Evolutionary conservation across 2,888 invertebrate genomes (phyloP).

Genomic region (Dryadula phaetusa): DNA sequence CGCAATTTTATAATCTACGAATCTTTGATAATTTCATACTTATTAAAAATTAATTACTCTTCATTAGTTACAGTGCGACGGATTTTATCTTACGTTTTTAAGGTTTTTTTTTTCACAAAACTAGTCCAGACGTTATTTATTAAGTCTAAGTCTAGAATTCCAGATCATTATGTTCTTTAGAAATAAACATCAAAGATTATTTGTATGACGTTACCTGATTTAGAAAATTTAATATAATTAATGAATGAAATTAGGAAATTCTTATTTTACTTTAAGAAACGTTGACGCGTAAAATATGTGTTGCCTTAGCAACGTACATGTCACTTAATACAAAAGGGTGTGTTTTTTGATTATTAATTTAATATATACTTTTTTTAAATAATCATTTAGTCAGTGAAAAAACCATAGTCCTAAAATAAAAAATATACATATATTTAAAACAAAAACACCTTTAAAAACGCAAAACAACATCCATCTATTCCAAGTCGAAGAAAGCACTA

Average conservation of each 20-base stretch:
- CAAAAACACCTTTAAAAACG: neutral
- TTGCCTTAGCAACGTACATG: too few species aligned
- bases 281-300: too few species aligned
- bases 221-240: neutral
- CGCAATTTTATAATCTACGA: neutral
- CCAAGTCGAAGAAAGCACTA: constrained; percentile 34
- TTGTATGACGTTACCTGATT: neutral
- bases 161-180: neutral
- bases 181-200: neutral
- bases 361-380: too few species aligned
- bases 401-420: too few species aligned
- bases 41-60: neutral
- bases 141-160: neutral
- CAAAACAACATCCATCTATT: neutral
- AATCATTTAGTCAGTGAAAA: too few species aligned
- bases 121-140: neutral
- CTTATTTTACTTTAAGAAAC: too few species aligned
- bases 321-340: too few species aligned
- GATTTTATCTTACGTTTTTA: neutral
- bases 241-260: neutral
- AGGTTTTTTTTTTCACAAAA: neutral
- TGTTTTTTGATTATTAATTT: too few species aligned
- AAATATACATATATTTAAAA: too few species aligned
- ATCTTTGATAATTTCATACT: constrained; percentile 8
- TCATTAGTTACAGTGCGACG: neutral